phyloP scores from a whole-genome alignment of 2,113 vertebrate species.

The Hirundichthys speculiger region DNA sequence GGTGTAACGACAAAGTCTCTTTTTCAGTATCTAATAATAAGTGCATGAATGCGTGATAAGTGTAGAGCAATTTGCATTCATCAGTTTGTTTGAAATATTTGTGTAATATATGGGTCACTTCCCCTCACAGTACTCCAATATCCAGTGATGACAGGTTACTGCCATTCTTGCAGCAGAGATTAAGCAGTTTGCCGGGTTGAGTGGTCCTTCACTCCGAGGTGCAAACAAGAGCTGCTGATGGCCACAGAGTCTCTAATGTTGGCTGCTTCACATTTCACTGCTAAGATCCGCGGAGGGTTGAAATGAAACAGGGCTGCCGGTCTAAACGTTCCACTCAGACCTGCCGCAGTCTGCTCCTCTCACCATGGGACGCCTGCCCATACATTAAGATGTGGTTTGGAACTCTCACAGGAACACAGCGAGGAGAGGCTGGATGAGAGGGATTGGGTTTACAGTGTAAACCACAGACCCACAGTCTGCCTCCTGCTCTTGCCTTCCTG shows the following conservation, averaged over 20 bases:
- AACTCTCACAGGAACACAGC: slow-evolving; percentile 71
- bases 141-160: slow-evolving; percentile 51
- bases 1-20: not conserved
- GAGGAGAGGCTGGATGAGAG: slow-evolving; percentile 74
- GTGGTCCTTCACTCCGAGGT: slow-evolving; percentile 52
- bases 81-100: not conserved
- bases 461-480: slow-evolving; percentile 75
- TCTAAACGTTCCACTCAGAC: slow-evolving; percentile 57
- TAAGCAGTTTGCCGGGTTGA: slow-evolving; percentile 48
- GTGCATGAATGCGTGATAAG: not conserved
- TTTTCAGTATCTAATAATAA: not conserved
- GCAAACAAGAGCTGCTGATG: slow-evolving; percentile 54
- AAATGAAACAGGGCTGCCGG: slow-evolving; percentile 51
- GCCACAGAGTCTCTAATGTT: slow-evolving; percentile 15
- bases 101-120: slow-evolving; percentile 43
- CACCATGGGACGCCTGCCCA: slow-evolving; percentile 70
- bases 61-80: too few species aligned
- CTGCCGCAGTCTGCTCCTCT: slow-evolving; percentile 68
- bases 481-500: slow-evolving; percentile 65
- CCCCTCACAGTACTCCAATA: slow-evolving; percentile 33
- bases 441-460: slow-evolving; percentile 74
- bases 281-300: slow-evolving; percentile 30
- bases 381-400: slow-evolving; percentile 80
- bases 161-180: slow-evolving; percentile 40
- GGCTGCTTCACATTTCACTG: not conserved